These are phyloP conservation scores for Phenganax subtilis DNA, from an alignment of 92 coral and sea anemone genomes.

Conservation along the genomic window DNA sequence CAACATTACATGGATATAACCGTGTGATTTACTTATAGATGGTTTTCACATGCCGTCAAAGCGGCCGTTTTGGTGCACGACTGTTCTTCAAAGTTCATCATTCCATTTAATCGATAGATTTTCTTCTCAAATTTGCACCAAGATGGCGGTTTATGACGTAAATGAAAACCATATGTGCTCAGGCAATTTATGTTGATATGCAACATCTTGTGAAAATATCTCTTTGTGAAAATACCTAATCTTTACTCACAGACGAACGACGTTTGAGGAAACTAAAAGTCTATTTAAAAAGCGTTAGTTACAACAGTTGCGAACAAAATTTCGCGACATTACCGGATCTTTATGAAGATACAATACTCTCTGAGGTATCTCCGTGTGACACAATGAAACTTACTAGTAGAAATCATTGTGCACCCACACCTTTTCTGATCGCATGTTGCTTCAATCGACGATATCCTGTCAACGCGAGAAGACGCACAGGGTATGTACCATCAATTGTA, in stretches of 20 bases:
- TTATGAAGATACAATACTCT: constrained; percentile 62
- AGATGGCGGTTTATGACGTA: no score
- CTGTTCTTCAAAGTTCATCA: no score
- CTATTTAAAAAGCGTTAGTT: constrained; percentile 82
- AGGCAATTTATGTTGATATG: neutral
- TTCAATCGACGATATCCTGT: constrained; percentile 60
- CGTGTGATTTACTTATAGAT: no score
- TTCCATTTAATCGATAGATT: no score
- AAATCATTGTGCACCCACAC: constrained; percentile 80
- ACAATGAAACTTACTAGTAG: constrained; percentile 55
- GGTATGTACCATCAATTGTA: neutral
- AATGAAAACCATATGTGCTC: neutral
- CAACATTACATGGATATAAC: no score
- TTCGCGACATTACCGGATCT: constrained; percentile 77
- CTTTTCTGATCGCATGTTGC: constrained; percentile 87
- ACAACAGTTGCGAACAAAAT: constrained; percentile 68
- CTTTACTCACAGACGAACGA: constrained; percentile 61
- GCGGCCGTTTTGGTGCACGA: no score
- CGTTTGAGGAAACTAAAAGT: constrained; percentile 86
- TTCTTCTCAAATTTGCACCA: no score
- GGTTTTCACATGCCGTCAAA: no score
- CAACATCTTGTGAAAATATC: neutral
- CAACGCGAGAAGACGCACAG: constrained; percentile 10
- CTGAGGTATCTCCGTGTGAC: constrained; percentile 77
- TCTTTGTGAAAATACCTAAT: neutral